phyloP scores from a whole-genome alignment of 1,140 invertebrate species.

The Drosophila pruinosa region DNA sequence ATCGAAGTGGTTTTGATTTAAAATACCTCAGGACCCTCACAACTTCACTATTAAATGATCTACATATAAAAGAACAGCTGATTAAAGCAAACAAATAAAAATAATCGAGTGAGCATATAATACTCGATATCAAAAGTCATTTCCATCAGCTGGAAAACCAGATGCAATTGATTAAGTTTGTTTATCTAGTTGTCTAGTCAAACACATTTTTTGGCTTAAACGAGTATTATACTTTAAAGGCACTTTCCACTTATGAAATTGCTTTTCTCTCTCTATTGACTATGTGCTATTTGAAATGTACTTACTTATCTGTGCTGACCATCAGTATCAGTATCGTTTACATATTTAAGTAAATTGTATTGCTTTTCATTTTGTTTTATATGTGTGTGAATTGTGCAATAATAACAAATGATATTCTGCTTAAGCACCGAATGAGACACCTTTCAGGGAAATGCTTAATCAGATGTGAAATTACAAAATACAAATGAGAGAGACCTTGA shows the following conservation, averaged over 20 bases:
- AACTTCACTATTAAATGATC: too few relatives aligned
- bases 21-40: too few relatives aligned
- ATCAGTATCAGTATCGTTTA: too few relatives aligned
- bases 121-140: not conserved
- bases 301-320: not conserved
- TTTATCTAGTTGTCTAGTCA: too few relatives aligned
- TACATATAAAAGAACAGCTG: not conserved
- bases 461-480: too few relatives aligned
- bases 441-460: too few relatives aligned
- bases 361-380: not conserved
- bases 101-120: not conserved
- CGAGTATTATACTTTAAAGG: too few relatives aligned
- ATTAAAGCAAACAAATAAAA: too few relatives aligned
- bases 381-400: not conserved
- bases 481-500: too few relatives aligned
- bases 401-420: not conserved
- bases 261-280: not conserved
- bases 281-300: not conserved
- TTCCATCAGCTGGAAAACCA: not conserved
- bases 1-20: too few relatives aligned
- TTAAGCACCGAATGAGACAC: too few relatives aligned
- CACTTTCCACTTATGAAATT: not conserved
- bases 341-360: not conserved
- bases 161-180: not conserved
- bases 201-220: too few relatives aligned